These are phyloP conservation scores for Penaeus monodon DNA, from an alignment of 2,888 invertebrate genomes.

Conservation along the genomic window DNA sequence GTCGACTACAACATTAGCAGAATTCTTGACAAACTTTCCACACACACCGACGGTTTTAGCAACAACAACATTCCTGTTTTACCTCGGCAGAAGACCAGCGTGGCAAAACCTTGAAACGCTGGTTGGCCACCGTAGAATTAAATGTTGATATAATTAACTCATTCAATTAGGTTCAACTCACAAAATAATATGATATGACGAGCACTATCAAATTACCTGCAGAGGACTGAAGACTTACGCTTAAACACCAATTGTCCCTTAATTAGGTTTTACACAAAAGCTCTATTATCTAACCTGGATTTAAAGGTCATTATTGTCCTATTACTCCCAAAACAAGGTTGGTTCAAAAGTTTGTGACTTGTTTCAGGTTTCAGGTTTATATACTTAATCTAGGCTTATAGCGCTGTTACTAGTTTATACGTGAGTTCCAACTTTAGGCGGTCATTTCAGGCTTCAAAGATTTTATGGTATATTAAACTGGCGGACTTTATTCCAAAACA, in stretches of 20 bases:
- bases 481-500: too few relatives aligned
- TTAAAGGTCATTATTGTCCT: slow-evolving; percentile 35
- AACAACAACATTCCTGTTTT: neutral
- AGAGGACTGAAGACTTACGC: slow-evolving; percentile 44
- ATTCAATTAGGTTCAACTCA: slow-evolving; percentile 43
- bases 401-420: too few relatives aligned
- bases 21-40: too few relatives aligned
- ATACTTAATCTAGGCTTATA: neutral
- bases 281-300: slow-evolving; percentile 51
- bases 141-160: slow-evolving; percentile 58
- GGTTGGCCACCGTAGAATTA: slow-evolving; percentile 42
- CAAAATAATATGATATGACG: slow-evolving; percentile 32
- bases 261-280: slow-evolving; percentile 54
- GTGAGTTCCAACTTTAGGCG: too few relatives aligned
- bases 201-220: slow-evolving; percentile 43
- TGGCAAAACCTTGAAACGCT: slow-evolving; percentile 22
- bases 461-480: too few relatives aligned
- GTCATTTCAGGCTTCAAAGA: too few relatives aligned
- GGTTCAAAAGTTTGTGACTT: neutral
- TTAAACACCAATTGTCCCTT: slow-evolving; percentile 51
- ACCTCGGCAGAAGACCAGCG: slow-evolving; percentile 28
- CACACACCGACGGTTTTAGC: neutral
- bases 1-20: too few relatives aligned
- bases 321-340: slow-evolving; percentile 4
- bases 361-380: neutral